Percentiles rank a stretch among this genome's conserved stretches.
phyloP scores from a whole-genome alignment of 2,888 invertebrate genomes.

The Stegophylla sp. region DNA sequence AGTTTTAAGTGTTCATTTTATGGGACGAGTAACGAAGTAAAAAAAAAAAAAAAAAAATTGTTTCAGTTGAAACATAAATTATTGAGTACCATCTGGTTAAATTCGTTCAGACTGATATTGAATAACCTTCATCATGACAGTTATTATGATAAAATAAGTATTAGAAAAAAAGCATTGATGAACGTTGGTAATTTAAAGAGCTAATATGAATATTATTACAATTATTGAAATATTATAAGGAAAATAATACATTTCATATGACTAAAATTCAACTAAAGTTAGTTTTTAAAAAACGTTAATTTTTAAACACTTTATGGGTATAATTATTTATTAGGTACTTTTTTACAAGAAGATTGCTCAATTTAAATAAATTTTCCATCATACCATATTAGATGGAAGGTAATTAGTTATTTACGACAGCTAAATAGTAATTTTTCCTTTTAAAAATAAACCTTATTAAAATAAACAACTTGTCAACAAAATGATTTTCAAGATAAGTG shows the following conservation, averaged over 20 bases:
- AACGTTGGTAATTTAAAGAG: background rate
- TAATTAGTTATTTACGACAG: background rate
- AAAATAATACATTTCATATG: background rate
- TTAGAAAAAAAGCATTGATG: background rate
- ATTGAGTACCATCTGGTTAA: conserved; percentile 25
- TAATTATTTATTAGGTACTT: background rate
- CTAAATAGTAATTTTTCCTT: background rate
- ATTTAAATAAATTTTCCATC: background rate
- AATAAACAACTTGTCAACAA: conserved; percentile 32
- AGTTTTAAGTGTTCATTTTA: background rate
- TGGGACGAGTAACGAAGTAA: background rate
- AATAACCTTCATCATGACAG: conserved; percentile 21
- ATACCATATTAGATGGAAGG: background rate
- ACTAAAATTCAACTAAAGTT: background rate
- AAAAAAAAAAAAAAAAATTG: conserved; percentile 1
- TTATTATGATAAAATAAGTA: conserved; percentile 18
- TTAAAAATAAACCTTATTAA: conserved; percentile 7
- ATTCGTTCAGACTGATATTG: conserved; percentile 21
- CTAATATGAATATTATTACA: background rate
- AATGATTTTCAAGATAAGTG: background rate
- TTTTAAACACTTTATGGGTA: background rate
- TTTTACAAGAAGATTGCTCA: background rate
- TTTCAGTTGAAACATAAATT: conserved; percentile 9
- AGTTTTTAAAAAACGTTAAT: background rate
- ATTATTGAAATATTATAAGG: background rate